Base-by-base conservation (phyloP, 92 coral and sea anemone genomes). In the Muricea muricata region DNA sequence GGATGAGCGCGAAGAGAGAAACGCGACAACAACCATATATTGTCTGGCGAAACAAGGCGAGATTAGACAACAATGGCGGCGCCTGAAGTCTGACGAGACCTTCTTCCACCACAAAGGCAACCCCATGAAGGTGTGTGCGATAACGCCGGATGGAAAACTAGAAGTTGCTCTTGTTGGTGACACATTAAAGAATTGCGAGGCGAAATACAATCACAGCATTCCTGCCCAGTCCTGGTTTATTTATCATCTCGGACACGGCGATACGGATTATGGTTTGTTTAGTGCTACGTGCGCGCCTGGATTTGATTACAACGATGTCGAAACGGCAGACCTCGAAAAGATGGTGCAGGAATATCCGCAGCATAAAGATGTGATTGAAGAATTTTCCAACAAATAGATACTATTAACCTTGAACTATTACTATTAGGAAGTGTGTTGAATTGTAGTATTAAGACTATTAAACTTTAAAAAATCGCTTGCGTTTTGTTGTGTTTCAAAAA, bases 151-250 rank as follows among this genome's bases (percentile, higher is more conserved):
- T 10, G 97, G 94, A 0, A 69, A 63, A 29, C 83, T 89, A 10
- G 91, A 88, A 32, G 65, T 50, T 7, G 79, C 72, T 65, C 60
- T 80, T 7, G 94, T 93, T 20, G 98, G 98, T 14, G 97, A 91
- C 73, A 79, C 92, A 5, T n/a, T 80, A 25, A 85, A 39, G 47
- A 80, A 87, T 75, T 68, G 65, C 7, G 77, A 66, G 21, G 98
- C 98, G 20, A 74, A 58, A 7, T 91, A 79, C 39, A 87, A 86
- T 23, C 72, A 75, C 50, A 93, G 85, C 26, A 83, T 94, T 6
- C 97, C 94, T 9, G 90, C 90, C n/a, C 90, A 92, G 31, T 75
- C 89, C 32, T 94, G 98, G 98, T 94, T 94, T 83, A 96, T 93
- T 5, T 90, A 90, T 21, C 92, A 90, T 75, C 87, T 93, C 46